phyloP scores from a whole-genome alignment of 2,888 invertebrate species.

The Nezara viridula region DNA sequence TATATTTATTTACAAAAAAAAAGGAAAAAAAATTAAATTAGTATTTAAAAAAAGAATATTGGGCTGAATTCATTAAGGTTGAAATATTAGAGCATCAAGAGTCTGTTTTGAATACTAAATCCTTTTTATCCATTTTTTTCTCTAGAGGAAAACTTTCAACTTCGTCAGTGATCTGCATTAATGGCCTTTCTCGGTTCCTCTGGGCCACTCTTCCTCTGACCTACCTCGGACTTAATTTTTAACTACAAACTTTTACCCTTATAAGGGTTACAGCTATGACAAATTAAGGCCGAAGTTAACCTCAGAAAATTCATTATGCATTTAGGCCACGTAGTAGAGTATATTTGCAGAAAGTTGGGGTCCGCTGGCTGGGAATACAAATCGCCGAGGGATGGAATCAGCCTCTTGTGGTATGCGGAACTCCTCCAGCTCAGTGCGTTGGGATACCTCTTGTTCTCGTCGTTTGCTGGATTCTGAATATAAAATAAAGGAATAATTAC shows the following conservation, averaged over 20 bases:
- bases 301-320: conserved; percentile 34
- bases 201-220: neutral
- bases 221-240: conserved; percentile 17
- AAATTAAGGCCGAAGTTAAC: conserved; percentile 24
- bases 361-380: conserved; percentile 26
- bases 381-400: conserved; percentile 31
- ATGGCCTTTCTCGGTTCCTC: neutral
- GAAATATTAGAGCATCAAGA: neutral
- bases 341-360: conserved; percentile 48
- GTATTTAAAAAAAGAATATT: too few species aligned
- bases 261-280: conserved; percentile 27
- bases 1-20: too few species aligned
- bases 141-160: neutral
- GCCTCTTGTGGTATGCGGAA: conserved; percentile 4
- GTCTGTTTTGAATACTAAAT: conserved; percentile 10
- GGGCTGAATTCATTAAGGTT: neutral
- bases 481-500: too few species aligned
- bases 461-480: neutral
- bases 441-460: neutral
- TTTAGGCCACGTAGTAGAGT: conserved; percentile 39
- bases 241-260: conserved; percentile 34
- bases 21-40: too few species aligned
- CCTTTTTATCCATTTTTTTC: neutral
- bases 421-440: neutral
- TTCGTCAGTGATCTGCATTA: neutral